Conservation (phyloP, 2,113 vertebrate genomes). For the Lasiurus borealis region DNA sequence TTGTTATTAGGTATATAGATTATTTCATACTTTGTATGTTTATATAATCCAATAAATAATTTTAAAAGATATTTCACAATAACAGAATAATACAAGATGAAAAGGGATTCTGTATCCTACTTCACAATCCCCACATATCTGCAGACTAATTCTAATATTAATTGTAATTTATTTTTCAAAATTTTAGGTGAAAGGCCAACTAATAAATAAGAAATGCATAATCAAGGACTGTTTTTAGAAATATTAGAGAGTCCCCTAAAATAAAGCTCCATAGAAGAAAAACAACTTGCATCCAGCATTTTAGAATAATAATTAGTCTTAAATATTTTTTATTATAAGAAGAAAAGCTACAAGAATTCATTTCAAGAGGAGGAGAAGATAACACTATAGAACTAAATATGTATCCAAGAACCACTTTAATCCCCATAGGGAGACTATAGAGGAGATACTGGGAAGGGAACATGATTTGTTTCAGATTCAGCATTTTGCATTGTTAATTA, state of each 20-base stretch:
- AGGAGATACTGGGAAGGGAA: background rate
- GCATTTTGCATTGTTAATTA: background rate
- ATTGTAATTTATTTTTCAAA: background rate
- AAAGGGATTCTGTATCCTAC: background rate
- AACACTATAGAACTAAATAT: background rate
- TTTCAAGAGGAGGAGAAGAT: background rate
- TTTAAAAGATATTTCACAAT: conserved; percentile 33
- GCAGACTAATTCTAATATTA: conserved; percentile 15
- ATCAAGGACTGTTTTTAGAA: background rate
- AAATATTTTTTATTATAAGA: background rate
- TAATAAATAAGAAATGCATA: background rate
- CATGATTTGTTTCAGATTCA: conserved; percentile 1
- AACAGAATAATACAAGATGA: background rate
- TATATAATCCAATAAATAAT: background rate
- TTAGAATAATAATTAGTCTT: background rate
- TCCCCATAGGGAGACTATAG: background rate
- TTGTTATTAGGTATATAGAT: background rate
- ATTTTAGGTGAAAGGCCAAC: background rate
- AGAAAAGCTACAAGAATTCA: background rate
- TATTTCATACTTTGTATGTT: background rate
- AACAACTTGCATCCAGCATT: background rate
- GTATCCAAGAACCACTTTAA: background rate
- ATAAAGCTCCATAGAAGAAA: background rate
- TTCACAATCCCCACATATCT: background rate
- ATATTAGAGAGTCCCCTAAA: background rate